Evolutionary conservation across 1,140 invertebrate genomes (phyloP).

Genomic region (Drosophila burlai): DNA sequence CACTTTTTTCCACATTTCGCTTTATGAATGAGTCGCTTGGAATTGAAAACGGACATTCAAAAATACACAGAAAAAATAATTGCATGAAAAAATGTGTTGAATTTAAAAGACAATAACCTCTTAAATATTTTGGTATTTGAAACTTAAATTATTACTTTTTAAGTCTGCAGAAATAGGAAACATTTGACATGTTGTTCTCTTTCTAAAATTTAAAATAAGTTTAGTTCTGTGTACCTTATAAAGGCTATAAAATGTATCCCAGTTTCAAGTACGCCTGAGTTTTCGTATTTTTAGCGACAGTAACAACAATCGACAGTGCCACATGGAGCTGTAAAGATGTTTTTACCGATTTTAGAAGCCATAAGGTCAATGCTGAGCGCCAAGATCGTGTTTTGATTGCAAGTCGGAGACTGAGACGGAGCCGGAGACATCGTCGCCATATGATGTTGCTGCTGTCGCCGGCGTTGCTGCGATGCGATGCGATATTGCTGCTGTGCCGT

Average conservation of each 20-base stretch:
- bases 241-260: constrained; percentile 80
- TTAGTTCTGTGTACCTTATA: constrained; percentile 17
- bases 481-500: constrained; percentile 20
- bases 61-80: constrained; percentile 18
- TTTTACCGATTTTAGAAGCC: constrained; percentile 84
- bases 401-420: constrained; percentile 43
- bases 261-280: constrained; percentile 74
- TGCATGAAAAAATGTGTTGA: background rate
- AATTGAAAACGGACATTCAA: constrained; percentile 40
- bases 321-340: constrained; percentile 82
- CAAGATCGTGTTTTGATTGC: constrained; percentile 82
- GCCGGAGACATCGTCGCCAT: constrained; percentile 33
- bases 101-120: background rate
- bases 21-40: constrained; percentile 51
- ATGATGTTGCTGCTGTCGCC: constrained; percentile 40
- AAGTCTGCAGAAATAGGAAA: background rate
- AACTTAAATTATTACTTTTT: background rate
- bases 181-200: background rate
- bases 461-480: constrained; percentile 34
- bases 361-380: constrained; percentile 80
- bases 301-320: constrained; percentile 67
- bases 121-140: no score
- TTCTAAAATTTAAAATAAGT: background rate
- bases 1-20: constrained; percentile 23
- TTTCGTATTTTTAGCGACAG: constrained; percentile 78